Percentiles rank a stretch among this genome's conserved stretches.
Conservation (phyloP, 2,888 invertebrate species). For the Hydropsyche betteni region DNA sequence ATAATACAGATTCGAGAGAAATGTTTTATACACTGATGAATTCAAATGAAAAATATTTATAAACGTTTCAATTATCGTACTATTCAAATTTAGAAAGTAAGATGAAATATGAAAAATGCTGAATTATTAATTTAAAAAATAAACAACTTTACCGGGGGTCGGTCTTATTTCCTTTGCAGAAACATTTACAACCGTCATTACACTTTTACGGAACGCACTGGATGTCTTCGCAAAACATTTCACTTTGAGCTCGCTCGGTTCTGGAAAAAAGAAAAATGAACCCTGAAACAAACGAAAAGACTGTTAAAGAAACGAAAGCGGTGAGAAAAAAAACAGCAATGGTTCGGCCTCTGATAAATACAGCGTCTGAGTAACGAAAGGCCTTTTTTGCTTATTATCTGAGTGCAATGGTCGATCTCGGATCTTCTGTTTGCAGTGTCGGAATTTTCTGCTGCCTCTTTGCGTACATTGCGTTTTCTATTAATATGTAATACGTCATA, state of each 20-base stretch:
- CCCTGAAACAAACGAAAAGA: slow-evolving; percentile 20
- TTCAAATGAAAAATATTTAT: too few species aligned
- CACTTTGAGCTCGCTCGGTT: slow-evolving; percentile 4
- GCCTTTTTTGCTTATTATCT: background rate
- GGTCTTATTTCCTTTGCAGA: slow-evolving; percentile 30
- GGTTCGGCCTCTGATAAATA: background rate
- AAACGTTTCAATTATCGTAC: too few species aligned
- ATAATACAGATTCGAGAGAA: too few species aligned
- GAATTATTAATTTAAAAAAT: background rate
- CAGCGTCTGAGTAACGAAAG: too few species aligned
- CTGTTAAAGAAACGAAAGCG: slow-evolving; percentile 4
- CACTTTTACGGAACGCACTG: slow-evolving; percentile 38
- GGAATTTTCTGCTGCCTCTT: too few species aligned
- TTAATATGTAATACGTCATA: too few species aligned
- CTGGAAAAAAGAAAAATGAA: slow-evolving; percentile 1
- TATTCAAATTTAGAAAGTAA: slow-evolving; percentile 9
- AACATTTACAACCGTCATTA: slow-evolving; percentile 44
- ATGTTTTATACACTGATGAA: too few species aligned
- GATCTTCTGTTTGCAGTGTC: background rate
- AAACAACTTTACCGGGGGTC: background rate
- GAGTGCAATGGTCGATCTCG: slow-evolving; percentile 11
- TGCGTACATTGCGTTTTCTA: too few species aligned
- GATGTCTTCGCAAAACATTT: slow-evolving; percentile 37
- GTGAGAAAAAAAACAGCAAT: background rate
- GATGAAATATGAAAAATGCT: background rate